Base-by-base conservation (phyloP, 2,113 vertebrate species). In the Macquaria ambigua region DNA sequence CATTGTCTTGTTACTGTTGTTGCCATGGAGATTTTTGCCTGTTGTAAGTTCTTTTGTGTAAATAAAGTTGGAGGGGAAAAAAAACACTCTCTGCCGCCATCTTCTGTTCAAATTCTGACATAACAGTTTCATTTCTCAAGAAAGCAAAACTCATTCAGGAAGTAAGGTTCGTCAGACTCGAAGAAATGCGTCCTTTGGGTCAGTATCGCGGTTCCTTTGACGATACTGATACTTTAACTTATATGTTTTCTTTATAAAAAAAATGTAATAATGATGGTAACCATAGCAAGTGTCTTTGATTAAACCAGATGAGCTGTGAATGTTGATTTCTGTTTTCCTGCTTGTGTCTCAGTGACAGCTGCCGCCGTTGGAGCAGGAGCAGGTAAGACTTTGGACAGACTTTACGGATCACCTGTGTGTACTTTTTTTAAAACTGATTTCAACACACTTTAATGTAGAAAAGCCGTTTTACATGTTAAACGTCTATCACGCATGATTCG, bases 331-430 rank as follows among this genome's bases (percentile, higher is more conserved):
- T 5, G 2, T 37, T 68, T 21, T 41, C 3, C 15, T 31, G 39
- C 6, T 62, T 74, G 8, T 84, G 23, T 84, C 83, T 58, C 81
- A 87, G 52, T 21, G 8, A 53, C 18, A 8, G 3, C 5, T 1
- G 9, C 11, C 0, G 3, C 25, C 0, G 1, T 3, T 31, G 74
- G 7, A 20, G 74, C 15, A 55, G 74, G 80, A 14, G 89, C 83
- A 74, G 46, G 89, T 90, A 74, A 73, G 69, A 52, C 6, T 31
- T 66, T 66, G 31, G 1, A n/a, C 16, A 77, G 15, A 10, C n/a
- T 31, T 56, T 2, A 56, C 21, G 15, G 8, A 25, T 11, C 12
- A 25, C 15, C 23, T 25, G 31, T 25, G 31, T 52, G 48, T 34
- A 41, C 1, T 63, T 18, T 20, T n/a, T n/a, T 1, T 2, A 34